Base-by-base conservation (phyloP, 2,888 invertebrate species). In the Ametastegia equiseti region DNA sequence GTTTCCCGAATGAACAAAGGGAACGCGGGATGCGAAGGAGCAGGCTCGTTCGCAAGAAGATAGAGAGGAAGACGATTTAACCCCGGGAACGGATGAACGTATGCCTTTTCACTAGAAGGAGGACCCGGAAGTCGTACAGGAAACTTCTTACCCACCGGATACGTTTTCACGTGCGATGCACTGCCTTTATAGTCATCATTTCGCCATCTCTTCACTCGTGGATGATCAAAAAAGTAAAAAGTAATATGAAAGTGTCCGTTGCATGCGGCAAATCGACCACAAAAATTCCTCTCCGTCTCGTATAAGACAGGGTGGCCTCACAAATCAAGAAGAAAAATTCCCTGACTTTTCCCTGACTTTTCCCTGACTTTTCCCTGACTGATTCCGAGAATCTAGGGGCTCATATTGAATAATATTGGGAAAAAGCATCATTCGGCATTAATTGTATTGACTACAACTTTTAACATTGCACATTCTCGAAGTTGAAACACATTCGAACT, bases 1-100 rank as follows among this genome's bases (percentile, higher is more conserved):
- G 88, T 87, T 88, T 88, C 88, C 87, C 83, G 86, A 83, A 84
- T 85, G 88, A 88, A 89, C 86, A 88, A 88, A 88, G 84, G 81
- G 65, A 47, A 82, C 57, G 50, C 27, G 80, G 81, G 60, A 83
- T 63, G 63, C 78, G 69, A 82, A 81, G 82, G 71, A 78, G 81
- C 83, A 82, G 73, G 60, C 30, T 60, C 42, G 19, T 63, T 63
- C 39, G 27, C 80, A 75, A 42, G 47, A 75, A 65, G 79, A 65
- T 60, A 69, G 39, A 60, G 83, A 84, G 75, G 84, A 82, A 80
- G 82, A 84, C 83, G 85, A 86, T 83, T 39, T 33, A 50, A 75
- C 33, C 54, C 30, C n/a, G 54, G 75, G 4, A 54, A 19, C 42
- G 57, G 60, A 60, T n/a, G 78, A 78, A 60, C 60, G 27, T 39